Evolutionary conservation across 2,113 vertebrate species (phyloP).

Genomic region (Theristicus caerulescens): DNA sequence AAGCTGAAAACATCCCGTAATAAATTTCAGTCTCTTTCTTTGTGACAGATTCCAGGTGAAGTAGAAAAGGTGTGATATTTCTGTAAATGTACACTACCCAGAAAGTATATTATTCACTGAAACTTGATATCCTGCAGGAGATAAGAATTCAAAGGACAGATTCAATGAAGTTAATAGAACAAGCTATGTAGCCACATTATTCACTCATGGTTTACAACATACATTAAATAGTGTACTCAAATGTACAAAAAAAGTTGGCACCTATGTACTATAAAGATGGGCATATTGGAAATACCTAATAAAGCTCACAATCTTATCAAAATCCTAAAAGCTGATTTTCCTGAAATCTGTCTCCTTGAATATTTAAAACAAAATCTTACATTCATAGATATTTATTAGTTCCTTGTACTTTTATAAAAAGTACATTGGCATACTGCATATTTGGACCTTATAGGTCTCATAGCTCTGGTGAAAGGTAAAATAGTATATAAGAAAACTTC

Average conservation of each 20-base stretch:
- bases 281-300: not conserved
- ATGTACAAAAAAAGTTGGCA: constrained; percentile 1
- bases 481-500: not conserved
- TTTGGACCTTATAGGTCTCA: constrained; percentile 15
- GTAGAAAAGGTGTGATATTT: not conserved
- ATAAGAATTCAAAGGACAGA: constrained; percentile 15
- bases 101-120: not conserved
- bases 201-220: not conserved
- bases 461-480: constrained; percentile 25
- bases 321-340: constrained; percentile 35
- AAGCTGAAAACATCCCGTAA: not conserved
- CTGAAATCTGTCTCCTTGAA: constrained; percentile 38
- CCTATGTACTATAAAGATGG: not conserved
- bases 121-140: not conserved
- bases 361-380: not conserved
- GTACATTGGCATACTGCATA: not conserved
- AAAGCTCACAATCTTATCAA: not conserved
- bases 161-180: constrained; percentile 2
- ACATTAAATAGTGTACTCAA: not conserved
- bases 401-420: constrained; percentile 18
- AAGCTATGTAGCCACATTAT: not conserved
- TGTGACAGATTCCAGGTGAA: not conserved
- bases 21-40: not conserved
- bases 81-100: not conserved
- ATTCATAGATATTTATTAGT: constrained; percentile 21